Evolutionary conservation across 2,113 vertebrate genomes (phyloP).

Genomic region (Tinamus guttatus): DNA sequence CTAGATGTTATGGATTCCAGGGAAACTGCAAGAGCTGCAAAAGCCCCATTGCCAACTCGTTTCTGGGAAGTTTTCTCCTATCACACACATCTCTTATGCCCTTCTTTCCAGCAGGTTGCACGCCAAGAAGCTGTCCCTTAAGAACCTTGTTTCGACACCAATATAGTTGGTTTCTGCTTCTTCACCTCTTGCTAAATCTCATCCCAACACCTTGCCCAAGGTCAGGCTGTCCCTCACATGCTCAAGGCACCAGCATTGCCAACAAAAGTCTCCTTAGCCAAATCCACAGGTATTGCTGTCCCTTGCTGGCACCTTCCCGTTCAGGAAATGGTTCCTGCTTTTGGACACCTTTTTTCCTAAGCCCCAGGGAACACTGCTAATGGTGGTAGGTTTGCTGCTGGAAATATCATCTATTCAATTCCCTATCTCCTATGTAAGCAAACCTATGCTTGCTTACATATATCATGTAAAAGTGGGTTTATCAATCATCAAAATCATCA

Average conservation of each 20-base stretch:
- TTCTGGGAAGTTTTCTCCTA: neutral
- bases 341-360: neutral
- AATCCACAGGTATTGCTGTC: neutral
- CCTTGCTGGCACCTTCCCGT: neutral
- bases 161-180: neutral
- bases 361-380: neutral
- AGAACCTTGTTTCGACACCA: neutral
- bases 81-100: neutral
- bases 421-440: fast-evolving
- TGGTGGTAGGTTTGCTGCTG: neutral
- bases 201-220: too few relatives aligned
- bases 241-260: neutral
- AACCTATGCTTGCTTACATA: neutral
- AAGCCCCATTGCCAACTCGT: fast-evolving
- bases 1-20: fast-evolving
- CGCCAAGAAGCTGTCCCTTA: neutral
- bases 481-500: neutral
- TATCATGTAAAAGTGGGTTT: neutral
- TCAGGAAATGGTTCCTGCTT: neutral
- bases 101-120: neutral
- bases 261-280: neutral
- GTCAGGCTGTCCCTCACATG: neutral
- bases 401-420: neutral
- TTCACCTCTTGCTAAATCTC: neutral
- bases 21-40: neutral